These are phyloP conservation scores for Sapajus apella DNA, from an alignment of 2,113 vertebrate species.

Conservation along the genomic window DNA sequence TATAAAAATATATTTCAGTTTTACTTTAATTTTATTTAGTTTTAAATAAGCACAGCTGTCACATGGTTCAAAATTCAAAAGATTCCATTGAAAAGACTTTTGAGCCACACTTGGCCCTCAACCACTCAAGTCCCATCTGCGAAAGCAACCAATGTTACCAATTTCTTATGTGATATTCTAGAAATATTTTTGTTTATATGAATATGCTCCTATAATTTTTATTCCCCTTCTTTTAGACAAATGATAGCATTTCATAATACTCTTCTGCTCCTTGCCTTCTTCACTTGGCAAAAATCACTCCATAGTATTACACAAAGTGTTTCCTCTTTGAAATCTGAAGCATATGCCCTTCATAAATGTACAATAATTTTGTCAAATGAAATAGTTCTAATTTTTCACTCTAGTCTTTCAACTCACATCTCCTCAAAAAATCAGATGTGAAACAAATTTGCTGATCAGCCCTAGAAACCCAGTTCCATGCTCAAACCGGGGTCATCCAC, in stretches of 20 bases:
- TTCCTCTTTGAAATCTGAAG: not conserved
- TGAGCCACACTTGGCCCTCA: too few species aligned
- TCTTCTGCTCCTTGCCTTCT: not conserved
- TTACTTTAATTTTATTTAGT: not conserved
- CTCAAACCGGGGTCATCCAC: not conserved
- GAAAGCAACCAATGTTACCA: not conserved
- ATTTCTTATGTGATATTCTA: not conserved
- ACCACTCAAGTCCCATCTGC: not conserved
- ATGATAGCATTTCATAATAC: not conserved
- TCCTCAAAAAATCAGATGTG: not conserved
- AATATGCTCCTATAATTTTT: not conserved
- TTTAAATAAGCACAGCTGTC: not conserved
- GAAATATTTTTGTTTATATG: not conserved
- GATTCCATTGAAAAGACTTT: not conserved
- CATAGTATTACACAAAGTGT: not conserved
- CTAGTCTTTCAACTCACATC: not conserved
- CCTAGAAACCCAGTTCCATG: not conserved
- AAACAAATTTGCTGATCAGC: not conserved
- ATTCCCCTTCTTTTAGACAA: not conserved
- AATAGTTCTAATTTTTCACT: not conserved
- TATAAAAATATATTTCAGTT: not conserved
- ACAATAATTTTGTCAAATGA: not conserved
- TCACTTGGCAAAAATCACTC: not conserved
- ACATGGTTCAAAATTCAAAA: not conserved
- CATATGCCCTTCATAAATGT: not conserved